Percentiles rank a stretch among this genome's conserved stretches.
Conservation (phyloP, 2,888 invertebrate species). For the Caradrina clavipalpis region DNA sequence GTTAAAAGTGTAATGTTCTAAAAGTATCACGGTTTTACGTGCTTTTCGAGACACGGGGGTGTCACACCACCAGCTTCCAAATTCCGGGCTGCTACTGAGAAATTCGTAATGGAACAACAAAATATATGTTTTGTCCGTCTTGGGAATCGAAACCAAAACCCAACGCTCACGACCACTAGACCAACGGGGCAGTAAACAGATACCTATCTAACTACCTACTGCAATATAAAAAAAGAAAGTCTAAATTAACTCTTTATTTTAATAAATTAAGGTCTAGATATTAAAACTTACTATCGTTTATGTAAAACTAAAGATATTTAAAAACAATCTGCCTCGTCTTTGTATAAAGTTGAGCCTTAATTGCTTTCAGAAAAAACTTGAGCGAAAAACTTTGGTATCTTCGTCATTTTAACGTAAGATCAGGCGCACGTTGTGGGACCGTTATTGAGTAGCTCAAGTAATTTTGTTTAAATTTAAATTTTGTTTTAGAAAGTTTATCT, state of each 20-base stretch:
- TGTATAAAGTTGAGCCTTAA: constrained; percentile 43
- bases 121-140: no score
- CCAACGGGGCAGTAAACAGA: background rate
- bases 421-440: constrained; percentile 27
- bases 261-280: constrained; percentile 10
- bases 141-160: no score
- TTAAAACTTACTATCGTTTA: constrained; percentile 35
- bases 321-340: constrained; percentile 56
- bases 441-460: constrained; percentile 39
- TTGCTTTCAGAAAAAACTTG: constrained; percentile 49
- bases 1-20: no score
- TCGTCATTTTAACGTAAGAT: constrained; percentile 62
- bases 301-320: constrained; percentile 53
- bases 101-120: no score
- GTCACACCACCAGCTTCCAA: no score
- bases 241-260: constrained; percentile 8
- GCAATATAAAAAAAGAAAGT: no score
- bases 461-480: constrained; percentile 40
- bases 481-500: constrained; percentile 20
- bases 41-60: no score
- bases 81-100: no score
- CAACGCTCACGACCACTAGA: no score
- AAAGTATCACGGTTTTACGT: no score
- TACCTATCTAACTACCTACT: no score
- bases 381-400: constrained; percentile 46